These are phyloP conservation scores for Heliocidaris tuberculata DNA, from an alignment of 35 echinoderm and acorn worm species.

Conservation along the genomic window DNA sequence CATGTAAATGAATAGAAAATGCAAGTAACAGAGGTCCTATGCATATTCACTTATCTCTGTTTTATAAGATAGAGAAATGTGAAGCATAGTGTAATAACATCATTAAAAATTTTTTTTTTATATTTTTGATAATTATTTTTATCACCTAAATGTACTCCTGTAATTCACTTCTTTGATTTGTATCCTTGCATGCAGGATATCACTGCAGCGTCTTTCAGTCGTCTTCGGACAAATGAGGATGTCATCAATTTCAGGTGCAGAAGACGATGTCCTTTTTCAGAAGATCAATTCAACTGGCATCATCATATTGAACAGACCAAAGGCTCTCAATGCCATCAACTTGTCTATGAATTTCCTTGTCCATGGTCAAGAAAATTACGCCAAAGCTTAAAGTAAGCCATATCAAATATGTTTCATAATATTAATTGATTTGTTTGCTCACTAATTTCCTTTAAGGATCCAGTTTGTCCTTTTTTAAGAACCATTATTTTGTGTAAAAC, in stretches of 20 bases:
- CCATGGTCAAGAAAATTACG: constrained; percentile 81
- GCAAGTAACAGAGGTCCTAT: too few relatives aligned
- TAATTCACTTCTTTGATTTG: neutral
- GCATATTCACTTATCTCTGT: too few relatives aligned
- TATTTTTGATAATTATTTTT: too few relatives aligned
- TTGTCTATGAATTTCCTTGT: constrained; percentile 70
- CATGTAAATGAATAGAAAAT: too few relatives aligned
- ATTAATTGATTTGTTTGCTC: neutral
- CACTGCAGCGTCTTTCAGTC: neutral
- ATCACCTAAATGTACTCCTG: neutral
- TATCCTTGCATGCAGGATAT: constrained; percentile 19
- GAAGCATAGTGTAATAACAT: too few relatives aligned
- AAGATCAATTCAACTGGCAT: constrained; percentile 72
- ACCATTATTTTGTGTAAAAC: too few relatives aligned
- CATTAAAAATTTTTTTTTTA: too few relatives aligned
- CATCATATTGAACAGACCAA: constrained; percentile 97
- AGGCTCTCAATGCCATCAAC: constrained; percentile 93
- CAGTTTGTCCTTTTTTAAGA: too few relatives aligned
- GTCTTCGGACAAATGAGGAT: constrained; percentile 47
- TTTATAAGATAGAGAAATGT: too few relatives aligned
- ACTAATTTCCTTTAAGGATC: too few relatives aligned
- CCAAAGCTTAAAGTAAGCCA: constrained; percentile 80
- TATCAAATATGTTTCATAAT: neutral
- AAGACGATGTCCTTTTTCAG: constrained; percentile 78
- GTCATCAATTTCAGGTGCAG: constrained; percentile 36